Evolutionary conservation across 2,113 vertebrate genomes (phyloP), one percentile per base, ranked within the genome.

Genomic region (Struthidea cinerea): DNA sequence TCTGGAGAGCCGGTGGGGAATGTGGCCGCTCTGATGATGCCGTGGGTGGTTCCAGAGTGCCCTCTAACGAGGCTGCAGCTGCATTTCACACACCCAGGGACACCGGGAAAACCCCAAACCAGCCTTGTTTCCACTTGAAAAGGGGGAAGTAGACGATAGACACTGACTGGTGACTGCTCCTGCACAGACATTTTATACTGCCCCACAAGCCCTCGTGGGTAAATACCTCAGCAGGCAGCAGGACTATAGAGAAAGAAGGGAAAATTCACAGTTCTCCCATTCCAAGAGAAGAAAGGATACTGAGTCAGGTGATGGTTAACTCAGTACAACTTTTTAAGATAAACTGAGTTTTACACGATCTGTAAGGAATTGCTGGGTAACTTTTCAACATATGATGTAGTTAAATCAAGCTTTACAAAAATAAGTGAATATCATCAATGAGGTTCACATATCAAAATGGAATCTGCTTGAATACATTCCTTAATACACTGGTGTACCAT

Each of bases 21-120:
- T 1, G 27, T 11, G 33, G 46, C 68, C 2, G 22, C 5, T 50
- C 26, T n/a, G n/a, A n/a, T n/a, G 7, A 4, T 57, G 17, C 65
- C 39, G 9, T 22, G 30, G 0, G 9, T 20, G 77, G 74, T 30
- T 63, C 53, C 76, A 70, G 56, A 94, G 87, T 93, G 97, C 95
- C 96, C 96, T 81, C 96, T 95, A 95, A 88, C 65, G 96, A 81
- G 35, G 42, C 85, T 61, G 56, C 42, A 12, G 60, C 55, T 28
- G 8, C 50, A 49, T 10, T 56, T 80, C 85, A 83, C 23, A 60
- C 52, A 41, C 3, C 1, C 37, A 5, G 14, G 13, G 37, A 69
- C 30, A 33, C 19, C 5, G 15, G 47, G 9, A 80, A 86, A 89
- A 28, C 12, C 24, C 44, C 1, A 39, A 57, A 16, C 2, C 11